Base-by-base conservation (phyloP, 2,113 vertebrate genomes). In the Sceloporus undulatus region DNA sequence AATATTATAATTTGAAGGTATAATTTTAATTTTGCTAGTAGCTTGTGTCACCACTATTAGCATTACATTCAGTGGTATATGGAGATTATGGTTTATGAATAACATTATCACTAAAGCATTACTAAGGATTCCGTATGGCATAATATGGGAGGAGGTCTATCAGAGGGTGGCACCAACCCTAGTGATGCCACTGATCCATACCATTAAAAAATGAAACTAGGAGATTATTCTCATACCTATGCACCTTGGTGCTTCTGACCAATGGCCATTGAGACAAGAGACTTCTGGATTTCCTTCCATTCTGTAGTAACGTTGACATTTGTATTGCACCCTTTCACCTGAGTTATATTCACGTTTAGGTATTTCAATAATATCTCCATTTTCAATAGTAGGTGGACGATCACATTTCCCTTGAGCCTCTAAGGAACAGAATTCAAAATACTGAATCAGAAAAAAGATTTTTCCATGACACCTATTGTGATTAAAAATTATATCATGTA, bases 341-440 rank as follows among this genome's bases (percentile, higher is more conserved):
- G 23, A 21, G 5, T 2, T 0, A 88, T 83, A 88, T 16, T 0
- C 3, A 3, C 2, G 0, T 9, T 65, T 23, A 27, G 0, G 1
- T 5, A 0, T 0, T 11, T 40, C 21, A 2, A 18, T 0, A 5
- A 52, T 9, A 8, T 76, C 86, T 76, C 79, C 86, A 87, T 87
- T 66, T 5, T 82, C 79, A n/a, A 87, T 65, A 19, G 1, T 0
- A 75, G 86, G 86, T 65, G 86, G 86, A 3, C 9, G 70, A 34
- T 18, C 70, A 75, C 86, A 87, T 27, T 9, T 82, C 2, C 38
- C 27, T 9, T 48, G 7, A 48, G 18, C 3, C 59, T 59, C 14
- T 59, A 59, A 34, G 34, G 56, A 59, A 59, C 10, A 59, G 56
- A 59, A 59, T 59, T 59, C 34, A 34, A 14, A 59, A 59, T 14